Base-by-base conservation (phyloP, 1,140 invertebrate species). In the Leucophenga varia region DNA sequence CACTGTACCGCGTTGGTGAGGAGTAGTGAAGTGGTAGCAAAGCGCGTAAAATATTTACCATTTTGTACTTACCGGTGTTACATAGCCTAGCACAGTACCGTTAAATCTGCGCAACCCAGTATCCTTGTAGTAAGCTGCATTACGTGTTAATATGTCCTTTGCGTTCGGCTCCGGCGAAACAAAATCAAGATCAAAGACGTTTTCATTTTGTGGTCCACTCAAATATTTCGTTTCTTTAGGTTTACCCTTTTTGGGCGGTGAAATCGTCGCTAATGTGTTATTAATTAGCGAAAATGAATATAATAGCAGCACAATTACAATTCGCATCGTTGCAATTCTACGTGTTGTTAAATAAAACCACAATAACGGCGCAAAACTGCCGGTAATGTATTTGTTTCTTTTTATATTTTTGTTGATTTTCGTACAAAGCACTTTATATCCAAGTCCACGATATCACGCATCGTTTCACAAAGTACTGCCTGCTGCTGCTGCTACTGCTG, bases 1-100 rank as follows among this genome's bases (percentile, higher is more conserved):
- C 95, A 98, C 93, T 97, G 63, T 57, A 84, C 82, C 17, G 30
- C n/a, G n/a, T n/a, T n/a, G n/a, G n/a, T n/a, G n/a, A n/a, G 34
- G 30, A 42, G n/a, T 46, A 32, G 8, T 25, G 14, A 46, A 41
- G 13, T 41, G 17, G 6, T 22, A 31, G 8, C 28, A 45, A 57
- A 41, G 17, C 42, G 35, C 45, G 43, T 34, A 45, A 22, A 5
- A 12, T 2, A 2, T 18, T 5, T 2, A 3, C 0, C 10, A 21
- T 20, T 3, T 12, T n/a, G 8, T 47, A 80, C 81, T 82, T 80
- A 95, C 92, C 20, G 93, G 91, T 42, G 93, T 96, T 31, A 95
- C 89, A 76, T 93, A 96, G 43, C 89, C 93, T 21, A 97, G 77
- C 17, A 89, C 84, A 12, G 84, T 78, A 18, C 85, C 86, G 49